Conservation (phyloP, 2,888 invertebrate species). For the Buathra laborator region DNA sequence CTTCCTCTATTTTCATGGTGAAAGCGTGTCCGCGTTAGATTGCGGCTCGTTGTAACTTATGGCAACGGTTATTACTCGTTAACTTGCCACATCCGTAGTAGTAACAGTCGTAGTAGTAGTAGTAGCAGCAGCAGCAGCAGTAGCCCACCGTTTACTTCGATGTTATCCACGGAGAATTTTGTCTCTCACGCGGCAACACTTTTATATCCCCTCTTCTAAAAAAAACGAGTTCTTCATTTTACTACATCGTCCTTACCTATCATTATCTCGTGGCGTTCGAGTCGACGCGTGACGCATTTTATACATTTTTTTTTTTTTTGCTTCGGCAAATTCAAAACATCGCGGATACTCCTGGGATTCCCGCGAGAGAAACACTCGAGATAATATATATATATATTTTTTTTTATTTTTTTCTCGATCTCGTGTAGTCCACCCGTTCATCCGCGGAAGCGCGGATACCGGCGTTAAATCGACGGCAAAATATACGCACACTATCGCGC, state of each 20-base stretch:
- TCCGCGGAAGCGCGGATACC: neutral
- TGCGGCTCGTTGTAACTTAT: constrained; percentile 30
- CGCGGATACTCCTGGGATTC: constrained; percentile 47
- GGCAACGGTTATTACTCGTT: constrained; percentile 49
- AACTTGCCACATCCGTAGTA: neutral
- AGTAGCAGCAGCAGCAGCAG: neutral
- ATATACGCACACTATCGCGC: neutral
- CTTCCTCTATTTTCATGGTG: constrained; percentile 68
- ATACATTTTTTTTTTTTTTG: neutral
- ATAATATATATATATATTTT: neutral
- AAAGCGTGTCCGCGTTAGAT: constrained; percentile 68
- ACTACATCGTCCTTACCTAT: neutral
- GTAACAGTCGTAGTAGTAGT: constrained; percentile 3
- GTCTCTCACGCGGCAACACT: constrained; percentile 15
- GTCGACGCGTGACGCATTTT: constrained; percentile 50
- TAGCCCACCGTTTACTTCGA: neutral
- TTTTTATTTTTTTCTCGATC: neutral
- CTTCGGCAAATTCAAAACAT: neutral
- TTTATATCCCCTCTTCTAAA: constrained; percentile 20
- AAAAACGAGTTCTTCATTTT: neutral
- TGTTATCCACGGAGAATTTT: constrained; percentile 2
- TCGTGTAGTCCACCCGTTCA: neutral
- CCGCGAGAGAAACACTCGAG: constrained; percentile 8
- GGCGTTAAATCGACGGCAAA: neutral
- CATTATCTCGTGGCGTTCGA: neutral